Conservation (phyloP, 2,888 invertebrate species). For the Rhogogaster chlorosoma region DNA sequence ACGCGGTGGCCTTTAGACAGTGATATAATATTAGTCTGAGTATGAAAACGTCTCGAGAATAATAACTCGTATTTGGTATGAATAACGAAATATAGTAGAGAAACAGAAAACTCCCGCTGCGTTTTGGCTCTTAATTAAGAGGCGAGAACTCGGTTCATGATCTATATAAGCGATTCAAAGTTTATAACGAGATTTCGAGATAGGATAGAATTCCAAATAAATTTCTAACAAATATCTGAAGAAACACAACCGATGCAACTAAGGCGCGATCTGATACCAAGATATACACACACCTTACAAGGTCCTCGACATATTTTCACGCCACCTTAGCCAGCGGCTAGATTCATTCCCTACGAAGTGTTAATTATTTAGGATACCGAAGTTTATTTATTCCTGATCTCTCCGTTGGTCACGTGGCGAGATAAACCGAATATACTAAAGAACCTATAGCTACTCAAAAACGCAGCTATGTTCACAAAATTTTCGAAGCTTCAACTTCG, state of each 20-base stretch:
- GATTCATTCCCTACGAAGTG: not conserved
- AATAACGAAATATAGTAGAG: not conserved
- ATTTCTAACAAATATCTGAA: not conserved
- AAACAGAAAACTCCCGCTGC: not conserved
- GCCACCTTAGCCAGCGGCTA: not conserved
- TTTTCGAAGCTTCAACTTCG: not conserved
- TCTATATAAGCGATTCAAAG: not conserved
- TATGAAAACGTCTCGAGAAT: not conserved
- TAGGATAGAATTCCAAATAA: constrained; percentile 9
- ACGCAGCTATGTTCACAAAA: not conserved
- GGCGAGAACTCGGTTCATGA: not conserved
- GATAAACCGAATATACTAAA: constrained; percentile 28
- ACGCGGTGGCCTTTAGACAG: not conserved
- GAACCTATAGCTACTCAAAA: not conserved
- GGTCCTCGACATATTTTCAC: not conserved
- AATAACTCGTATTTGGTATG: not conserved
- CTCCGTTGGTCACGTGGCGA: not conserved
- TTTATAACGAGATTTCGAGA: not conserved
- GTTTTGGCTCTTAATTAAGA: constrained; percentile 6
- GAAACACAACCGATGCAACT: not conserved
- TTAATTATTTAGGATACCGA: not conserved
- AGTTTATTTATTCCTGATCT: constrained; percentile 2
- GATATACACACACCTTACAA: not conserved
- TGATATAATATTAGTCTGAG: not conserved
- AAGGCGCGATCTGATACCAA: not conserved